phyloP scores from a whole-genome alignment of 2,888 invertebrate species.

The Carpatolechia fugitivella region DNA sequence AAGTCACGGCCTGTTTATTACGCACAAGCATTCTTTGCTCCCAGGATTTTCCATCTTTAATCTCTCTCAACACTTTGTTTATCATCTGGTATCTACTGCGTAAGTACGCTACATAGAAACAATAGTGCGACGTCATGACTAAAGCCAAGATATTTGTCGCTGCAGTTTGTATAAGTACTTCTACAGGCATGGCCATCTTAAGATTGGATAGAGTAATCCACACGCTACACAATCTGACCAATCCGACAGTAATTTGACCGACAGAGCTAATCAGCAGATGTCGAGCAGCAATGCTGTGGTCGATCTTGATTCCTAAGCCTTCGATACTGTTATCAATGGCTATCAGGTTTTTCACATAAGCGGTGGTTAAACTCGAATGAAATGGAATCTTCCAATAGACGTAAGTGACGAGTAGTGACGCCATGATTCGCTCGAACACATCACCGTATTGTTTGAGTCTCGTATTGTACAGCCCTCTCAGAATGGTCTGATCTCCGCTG shows the following conservation, averaged over 20 bases:
- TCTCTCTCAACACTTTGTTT: constrained; percentile 43
- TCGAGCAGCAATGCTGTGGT: constrained; percentile 37
- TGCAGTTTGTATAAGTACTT: constrained; percentile 48
- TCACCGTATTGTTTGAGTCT: constrained; percentile 57
- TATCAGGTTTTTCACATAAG: constrained; percentile 35
- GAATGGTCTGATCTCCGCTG: constrained; percentile 45
- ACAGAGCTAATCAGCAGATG: constrained; percentile 31
- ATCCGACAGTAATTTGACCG: constrained; percentile 33
- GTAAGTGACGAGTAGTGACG: constrained; percentile 37
- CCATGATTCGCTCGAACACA: constrained; percentile 42
- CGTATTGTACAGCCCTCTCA: constrained; percentile 51
- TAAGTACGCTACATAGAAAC: constrained; percentile 38
- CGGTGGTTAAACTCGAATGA: constrained; percentile 32
- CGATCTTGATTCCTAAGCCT: constrained; percentile 38
- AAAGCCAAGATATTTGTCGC: constrained; percentile 43
- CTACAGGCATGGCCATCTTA: constrained; percentile 36
- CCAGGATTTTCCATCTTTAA: constrained; percentile 38
- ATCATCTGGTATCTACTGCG: constrained; percentile 43
- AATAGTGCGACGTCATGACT: constrained; percentile 41
- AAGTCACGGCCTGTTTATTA: constrained; percentile 29
- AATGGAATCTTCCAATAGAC: constrained; percentile 49
- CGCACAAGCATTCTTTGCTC: constrained; percentile 41
- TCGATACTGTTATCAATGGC: constrained; percentile 44
- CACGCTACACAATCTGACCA: constrained; percentile 39
- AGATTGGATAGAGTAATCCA: constrained; percentile 39